A percentile compares a stretch with the other conserved stretches of the same genome.
phyloP scores from a whole-genome alignment of 2,888 invertebrate species.

The Chloroclysta siterata region DNA sequence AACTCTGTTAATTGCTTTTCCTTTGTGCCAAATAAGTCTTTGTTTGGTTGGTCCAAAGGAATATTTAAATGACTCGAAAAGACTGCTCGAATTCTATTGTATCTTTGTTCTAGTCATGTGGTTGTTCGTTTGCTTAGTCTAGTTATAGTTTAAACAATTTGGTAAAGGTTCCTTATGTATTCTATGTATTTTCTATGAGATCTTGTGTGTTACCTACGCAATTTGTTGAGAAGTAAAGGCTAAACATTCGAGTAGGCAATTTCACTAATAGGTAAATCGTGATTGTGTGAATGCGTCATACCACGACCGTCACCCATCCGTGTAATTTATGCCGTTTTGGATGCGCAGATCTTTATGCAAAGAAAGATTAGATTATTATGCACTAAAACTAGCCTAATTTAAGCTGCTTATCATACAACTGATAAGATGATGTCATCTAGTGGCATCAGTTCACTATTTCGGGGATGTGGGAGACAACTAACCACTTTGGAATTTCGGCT shows the following conservation, averaged over 20 bases:
- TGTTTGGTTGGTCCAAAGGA: conserved; percentile 1
- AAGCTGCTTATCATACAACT: conserved; percentile 4
- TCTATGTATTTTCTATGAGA: not conserved
- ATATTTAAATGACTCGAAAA: conserved; percentile 2
- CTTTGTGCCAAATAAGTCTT: conserved; percentile 22
- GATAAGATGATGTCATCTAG: conserved; percentile 17
- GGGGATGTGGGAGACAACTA: not conserved
- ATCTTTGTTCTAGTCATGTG: not conserved
- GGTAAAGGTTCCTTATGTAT: not conserved
- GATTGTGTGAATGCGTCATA: conserved; percentile 9
- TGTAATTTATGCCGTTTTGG: conserved; percentile 14
- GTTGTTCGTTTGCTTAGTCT: not conserved
- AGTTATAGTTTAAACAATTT: not conserved
- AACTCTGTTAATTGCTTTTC: conserved; percentile 25
- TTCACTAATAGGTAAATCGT: not conserved
- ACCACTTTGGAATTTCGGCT: conserved; percentile 11
- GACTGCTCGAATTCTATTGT: not conserved
- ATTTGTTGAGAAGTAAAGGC: not conserved
- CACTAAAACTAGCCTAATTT: not conserved
- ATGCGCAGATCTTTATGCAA: conserved; percentile 7
- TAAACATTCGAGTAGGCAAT: not conserved
- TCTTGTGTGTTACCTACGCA: not conserved
- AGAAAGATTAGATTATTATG: conserved; percentile 8
- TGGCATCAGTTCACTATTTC: not conserved
- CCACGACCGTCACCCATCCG: conserved; percentile 1